A percentile compares a stretch with the other conserved stretches of the same genome.
Evolutionary conservation across 2,888 invertebrate species (phyloP).

Genomic region (Cremastobaeus sp.): DNA sequence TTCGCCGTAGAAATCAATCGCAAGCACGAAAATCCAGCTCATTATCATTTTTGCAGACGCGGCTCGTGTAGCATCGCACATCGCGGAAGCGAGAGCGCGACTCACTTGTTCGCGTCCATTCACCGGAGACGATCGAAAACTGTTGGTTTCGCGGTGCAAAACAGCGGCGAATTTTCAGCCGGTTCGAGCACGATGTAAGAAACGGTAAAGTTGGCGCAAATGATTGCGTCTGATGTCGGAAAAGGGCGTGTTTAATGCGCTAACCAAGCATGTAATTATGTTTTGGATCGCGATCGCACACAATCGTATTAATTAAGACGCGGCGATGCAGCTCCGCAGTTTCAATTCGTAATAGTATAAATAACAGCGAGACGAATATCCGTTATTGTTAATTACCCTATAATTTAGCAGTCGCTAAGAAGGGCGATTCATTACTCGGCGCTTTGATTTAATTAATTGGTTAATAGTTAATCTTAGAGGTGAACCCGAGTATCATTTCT

Average conservation of each 20-base stretch:
- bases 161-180: too few relatives aligned
- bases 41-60: neutral
- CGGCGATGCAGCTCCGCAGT: constrained; percentile 38
- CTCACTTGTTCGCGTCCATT: too few relatives aligned
- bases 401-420: neutral
- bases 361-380: constrained; percentile 2
- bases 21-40: neutral
- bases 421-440: neutral
- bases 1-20: constrained; percentile 22
- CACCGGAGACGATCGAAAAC: too few relatives aligned
- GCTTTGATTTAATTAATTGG: too few relatives aligned
- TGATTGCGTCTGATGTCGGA: constrained; percentile 23
- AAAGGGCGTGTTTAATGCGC: constrained; percentile 40
- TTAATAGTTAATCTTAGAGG: too few relatives aligned
- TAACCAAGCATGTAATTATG: constrained; percentile 51
- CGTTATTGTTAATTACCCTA: constrained; percentile 25
- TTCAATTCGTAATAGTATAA: constrained; percentile 49
- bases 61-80: too few relatives aligned
- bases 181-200: too few relatives aligned
- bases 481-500: too few relatives aligned
- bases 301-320: constrained; percentile 42
- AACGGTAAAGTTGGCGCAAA: neutral
- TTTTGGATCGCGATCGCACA: constrained; percentile 39
- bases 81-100: too few relatives aligned
- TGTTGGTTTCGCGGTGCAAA: too few relatives aligned